Evolutionary conservation across 2,797 vertebrate species (phyloP).

Genomic region (Neosalanx taihuensis): DNA sequence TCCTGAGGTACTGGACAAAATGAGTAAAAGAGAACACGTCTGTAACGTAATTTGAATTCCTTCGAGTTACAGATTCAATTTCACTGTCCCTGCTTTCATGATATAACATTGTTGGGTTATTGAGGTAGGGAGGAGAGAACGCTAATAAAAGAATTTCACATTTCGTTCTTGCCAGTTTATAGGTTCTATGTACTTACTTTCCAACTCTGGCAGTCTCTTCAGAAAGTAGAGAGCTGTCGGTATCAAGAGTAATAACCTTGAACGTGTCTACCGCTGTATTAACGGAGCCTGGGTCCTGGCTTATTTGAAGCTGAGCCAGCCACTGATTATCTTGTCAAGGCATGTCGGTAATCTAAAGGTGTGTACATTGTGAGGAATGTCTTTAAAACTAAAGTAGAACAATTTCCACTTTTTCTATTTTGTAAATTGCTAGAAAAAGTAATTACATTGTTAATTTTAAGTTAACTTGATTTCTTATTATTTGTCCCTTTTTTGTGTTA

Average conservation of each 20-base stretch:
- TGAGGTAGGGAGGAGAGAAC: conserved; percentile 36
- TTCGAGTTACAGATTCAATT: conserved; percentile 32
- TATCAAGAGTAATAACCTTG: conserved; percentile 72
- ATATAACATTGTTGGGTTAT: conserved; percentile 44
- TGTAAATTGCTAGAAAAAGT: conserved; percentile 36
- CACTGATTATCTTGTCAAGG: conserved; percentile 66
- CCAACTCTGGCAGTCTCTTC: conserved; percentile 22
- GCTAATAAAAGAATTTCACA: conserved; percentile 41
- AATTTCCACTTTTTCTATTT: conserved; percentile 48
- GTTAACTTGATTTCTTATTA: too few species aligned
- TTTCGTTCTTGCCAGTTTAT: conserved; percentile 43
- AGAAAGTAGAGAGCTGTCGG: conserved; percentile 41
- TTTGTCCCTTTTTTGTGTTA: too few species aligned
- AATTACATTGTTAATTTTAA: too few species aligned
- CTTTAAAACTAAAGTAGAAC: conserved; percentile 46
- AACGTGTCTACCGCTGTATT: conserved; percentile 65
- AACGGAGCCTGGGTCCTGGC: conserved; percentile 53
- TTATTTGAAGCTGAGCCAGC: conserved; percentile 61
- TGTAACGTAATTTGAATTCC: conserved; percentile 16
- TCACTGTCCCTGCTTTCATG: conserved; percentile 38
- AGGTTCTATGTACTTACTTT: conserved; percentile 36
- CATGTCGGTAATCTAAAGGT: conserved; percentile 53
- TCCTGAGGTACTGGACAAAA: neutral
- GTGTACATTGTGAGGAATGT: conserved; percentile 29
- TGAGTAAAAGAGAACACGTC: neutral